Base-by-base conservation (phyloP, 1,140 invertebrate genomes). In the Philopotamus ludificatus region DNA sequence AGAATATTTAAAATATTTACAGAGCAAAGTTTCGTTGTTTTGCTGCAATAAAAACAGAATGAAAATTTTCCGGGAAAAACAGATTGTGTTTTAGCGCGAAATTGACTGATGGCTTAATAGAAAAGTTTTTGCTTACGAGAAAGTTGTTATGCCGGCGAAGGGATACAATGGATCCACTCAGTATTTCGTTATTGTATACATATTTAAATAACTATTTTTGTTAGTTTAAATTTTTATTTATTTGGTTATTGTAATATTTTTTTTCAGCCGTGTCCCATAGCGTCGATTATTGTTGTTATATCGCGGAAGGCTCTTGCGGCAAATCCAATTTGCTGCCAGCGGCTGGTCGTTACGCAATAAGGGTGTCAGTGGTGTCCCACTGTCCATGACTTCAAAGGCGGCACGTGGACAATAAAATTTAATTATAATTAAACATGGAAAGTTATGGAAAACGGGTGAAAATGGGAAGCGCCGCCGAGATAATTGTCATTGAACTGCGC, bases 241-340 rank as follows among this genome's bases (percentile, higher is more conserved):
- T n/a, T n/a, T n/a, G n/a, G n/a, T n/a, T n/a, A n/a, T 47, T 8
- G 50, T 23, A 53, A 21, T 53, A 9, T 9, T 53, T 26, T 53
- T 53, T 53, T 9, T 53, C 4, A 10, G 16, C 16, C 23, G 18
- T 53, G 18, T 23, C 23, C 18, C 18, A 53, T 47, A 16, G 16
- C 41, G 57, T n/a, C 57, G 57, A 60, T 60, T 60, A 60, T 60
- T 60, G 57, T 60, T 34, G 57, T 60, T 47, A 60, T 60, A 60
- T 60, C 57, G 28, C 21, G 12, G 51, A 8, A 26, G 57, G 42
- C 42, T 22, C 66, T 54, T 16, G 34, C 45, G 49, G 50, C 66
- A 68, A 68, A 68, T 68, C 66, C 66, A 68, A 68, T 68, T 68
- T 68, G 62, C 66, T 63, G 49, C 66, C 47, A 68, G 62, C 63